Base-by-base conservation (phyloP, 92 coral and sea anemone genomes). In the Nematostella vectensis region DNA sequence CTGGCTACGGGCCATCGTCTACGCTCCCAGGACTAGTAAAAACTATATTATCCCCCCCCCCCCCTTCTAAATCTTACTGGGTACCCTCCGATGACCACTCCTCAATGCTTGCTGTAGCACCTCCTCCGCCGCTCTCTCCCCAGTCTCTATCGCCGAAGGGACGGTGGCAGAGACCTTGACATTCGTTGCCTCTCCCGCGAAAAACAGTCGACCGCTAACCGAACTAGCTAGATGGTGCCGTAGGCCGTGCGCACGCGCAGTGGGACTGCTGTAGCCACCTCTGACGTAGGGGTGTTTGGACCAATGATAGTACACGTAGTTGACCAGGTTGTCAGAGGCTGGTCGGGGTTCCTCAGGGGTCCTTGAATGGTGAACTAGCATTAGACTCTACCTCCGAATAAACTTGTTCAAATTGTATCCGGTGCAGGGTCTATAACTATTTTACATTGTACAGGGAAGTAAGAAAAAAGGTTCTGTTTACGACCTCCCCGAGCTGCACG, bases 171-270 rank as follows among this genome's bases (percentile, higher is more conserved):
- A 53, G 47, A 58, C 62, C 29, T 57, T 74, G 25, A 61, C 43
- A 42, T 52, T 61, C 28, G 99, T 87, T 18, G 99, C 99, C 58
- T 87, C 99, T 33, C 99, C 99, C 26, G 99, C 96, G 53, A 93
- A 93, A 58, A 74, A 93, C 60, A 87, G 65, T 48, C 76, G 65
- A 31, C 72, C 73, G 2, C 53, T 71, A 47, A 93, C 72, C 24
- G 93, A 76, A 22, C 49, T 70, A 26, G 93, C 96, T 43, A 91
- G 83, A 57, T 78, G 71, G 52, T 87, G 57, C 11, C 84, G 96
- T 62, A 75, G 47, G 10, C 81, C 82, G 28, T 77, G 47, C 63
- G 98, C 81, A 74, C 71, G 61, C 13, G 25, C 93, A 39, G 96
- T 87, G 1, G 93, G 98, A 11, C 93, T 78, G 50, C 93, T 86